Evolutionary conservation across 1,140 invertebrate species (phyloP), one percentile per base, ranked within the genome.

Genomic region (Amphibalanus amphitrite): DNA sequence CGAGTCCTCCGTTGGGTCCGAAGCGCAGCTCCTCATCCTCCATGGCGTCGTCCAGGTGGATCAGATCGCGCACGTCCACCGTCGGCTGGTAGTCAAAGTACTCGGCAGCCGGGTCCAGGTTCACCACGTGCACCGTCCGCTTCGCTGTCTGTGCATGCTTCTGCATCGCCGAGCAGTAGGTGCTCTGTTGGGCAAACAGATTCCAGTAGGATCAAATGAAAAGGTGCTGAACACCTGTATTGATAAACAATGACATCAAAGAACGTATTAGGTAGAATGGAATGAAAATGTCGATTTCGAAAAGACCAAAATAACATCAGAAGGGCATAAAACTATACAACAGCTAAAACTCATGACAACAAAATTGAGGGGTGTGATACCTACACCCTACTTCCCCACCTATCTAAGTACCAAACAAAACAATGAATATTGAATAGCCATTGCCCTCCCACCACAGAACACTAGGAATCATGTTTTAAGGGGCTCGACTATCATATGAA

Each of bases 51-150:
- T 97, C 92, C 0, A 98, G 82, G 74, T 92, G 87, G 78, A 99
- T 97, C 33, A 98, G 81, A 76, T 98, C 94, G 75, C 94, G 82
- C 71, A 99, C 90, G 83, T 99, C 96, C 17, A 87, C 87, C 20
- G 90, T 77, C 0, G 93, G 89, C 65, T 26, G 65, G 26, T 67
- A 99, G 76, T 92, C 87, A 84, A 99, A 98, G 78, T 91, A 83
- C 80, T 99, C 97, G 25, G 95, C 95, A 3, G 96, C 97, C 65
- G 97, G 97, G 83, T 99, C 97, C 64, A 99, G 83, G 83, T 99
- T 99, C 0, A 99, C 88, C 15, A 98, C 88, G 74, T 93, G 86
- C 29, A 97, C 84, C 1, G 83, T 82, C 77, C 93, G 85, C 73
- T 87, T 87, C 6, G 85, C 79, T 74, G 87, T 87, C 73, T 86